A percentile compares a stretch with the other conserved stretches of the same genome.
phyloP scores from a whole-genome alignment of 2,888 invertebrate species.

The Papilio elwesi region DNA sequence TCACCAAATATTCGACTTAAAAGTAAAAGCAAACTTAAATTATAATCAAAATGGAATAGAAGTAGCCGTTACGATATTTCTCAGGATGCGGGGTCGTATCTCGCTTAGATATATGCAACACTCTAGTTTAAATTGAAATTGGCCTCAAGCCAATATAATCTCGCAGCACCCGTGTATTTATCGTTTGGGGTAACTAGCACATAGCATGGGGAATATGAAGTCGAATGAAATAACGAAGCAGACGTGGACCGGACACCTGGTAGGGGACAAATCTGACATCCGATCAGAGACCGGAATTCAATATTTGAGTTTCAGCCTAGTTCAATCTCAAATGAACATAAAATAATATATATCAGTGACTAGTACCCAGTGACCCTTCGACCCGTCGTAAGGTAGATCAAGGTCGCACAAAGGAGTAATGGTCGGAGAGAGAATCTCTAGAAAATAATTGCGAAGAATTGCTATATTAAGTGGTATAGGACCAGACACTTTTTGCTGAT shows the following conservation, averaged over 20 bases:
- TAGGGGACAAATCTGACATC: not conserved
- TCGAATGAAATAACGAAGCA: conserved; percentile 24
- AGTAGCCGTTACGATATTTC: conserved; percentile 16
- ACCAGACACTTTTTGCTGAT: no score
- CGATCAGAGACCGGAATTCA: not conserved
- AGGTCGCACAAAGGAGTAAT: no score
- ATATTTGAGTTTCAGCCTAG: not conserved
- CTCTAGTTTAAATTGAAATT: conserved; percentile 72
- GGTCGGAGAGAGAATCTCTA: no score
- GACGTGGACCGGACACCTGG: conserved; percentile 20
- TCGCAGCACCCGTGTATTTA: conserved; percentile 64
- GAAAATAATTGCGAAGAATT: no score
- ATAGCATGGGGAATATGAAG: conserved; percentile 33
- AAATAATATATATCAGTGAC: not conserved
- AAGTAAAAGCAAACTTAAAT: not conserved
- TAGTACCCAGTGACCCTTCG: no score
- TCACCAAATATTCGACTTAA: no score
- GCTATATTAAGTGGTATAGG: no score
- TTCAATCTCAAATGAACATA: not conserved
- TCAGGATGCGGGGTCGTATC: conserved; percentile 54
- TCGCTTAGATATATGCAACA: conserved; percentile 63
- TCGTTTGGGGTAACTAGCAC: conserved; percentile 49
- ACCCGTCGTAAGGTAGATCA: no score
- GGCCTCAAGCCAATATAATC: conserved; percentile 75
- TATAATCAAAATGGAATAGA: not conserved